Evolutionary conservation across 2,797 vertebrate genomes (phyloP).

Genomic region (Microcaecilia unicolor): DNA sequence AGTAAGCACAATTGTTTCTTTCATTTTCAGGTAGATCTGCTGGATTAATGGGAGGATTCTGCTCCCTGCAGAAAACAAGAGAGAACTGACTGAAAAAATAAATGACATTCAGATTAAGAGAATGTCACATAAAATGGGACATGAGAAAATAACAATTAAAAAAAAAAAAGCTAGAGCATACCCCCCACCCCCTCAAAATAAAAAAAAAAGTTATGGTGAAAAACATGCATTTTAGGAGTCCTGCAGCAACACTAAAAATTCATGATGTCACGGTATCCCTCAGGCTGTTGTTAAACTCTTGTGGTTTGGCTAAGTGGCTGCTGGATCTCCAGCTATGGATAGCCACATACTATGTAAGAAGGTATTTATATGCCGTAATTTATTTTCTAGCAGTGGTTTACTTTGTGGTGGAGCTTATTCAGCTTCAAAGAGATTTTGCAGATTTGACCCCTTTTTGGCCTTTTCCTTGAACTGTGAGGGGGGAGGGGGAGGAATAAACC

Average conservation of each 20-base stretch:
- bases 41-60: too few species aligned
- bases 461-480: constrained; percentile 4
- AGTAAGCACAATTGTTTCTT: background rate
- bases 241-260: too few species aligned
- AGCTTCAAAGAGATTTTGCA: constrained; percentile 17
- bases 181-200: too few species aligned
- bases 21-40: too few species aligned
- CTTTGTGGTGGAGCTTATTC: constrained; percentile 27
- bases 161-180: too few species aligned
- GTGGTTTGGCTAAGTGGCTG: constrained; percentile 9
- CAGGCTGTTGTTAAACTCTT: constrained; percentile 1
- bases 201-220: too few species aligned
- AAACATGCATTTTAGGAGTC: too few species aligned
- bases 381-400: constrained; percentile 30
- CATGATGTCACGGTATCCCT: background rate
- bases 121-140: too few species aligned
- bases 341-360: constrained; percentile 21
- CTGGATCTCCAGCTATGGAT: constrained; percentile 9
- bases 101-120: too few species aligned
- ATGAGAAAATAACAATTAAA: too few species aligned
- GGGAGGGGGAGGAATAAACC: background rate
- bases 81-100: too few species aligned
- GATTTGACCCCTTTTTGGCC: constrained; percentile 17
- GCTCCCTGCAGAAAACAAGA: too few species aligned
- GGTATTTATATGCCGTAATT: constrained; percentile 21